These are phyloP conservation scores for Onychomys leucogaster DNA, from an alignment of 2,797 vertebrate species.

Conservation along the genomic window DNA sequence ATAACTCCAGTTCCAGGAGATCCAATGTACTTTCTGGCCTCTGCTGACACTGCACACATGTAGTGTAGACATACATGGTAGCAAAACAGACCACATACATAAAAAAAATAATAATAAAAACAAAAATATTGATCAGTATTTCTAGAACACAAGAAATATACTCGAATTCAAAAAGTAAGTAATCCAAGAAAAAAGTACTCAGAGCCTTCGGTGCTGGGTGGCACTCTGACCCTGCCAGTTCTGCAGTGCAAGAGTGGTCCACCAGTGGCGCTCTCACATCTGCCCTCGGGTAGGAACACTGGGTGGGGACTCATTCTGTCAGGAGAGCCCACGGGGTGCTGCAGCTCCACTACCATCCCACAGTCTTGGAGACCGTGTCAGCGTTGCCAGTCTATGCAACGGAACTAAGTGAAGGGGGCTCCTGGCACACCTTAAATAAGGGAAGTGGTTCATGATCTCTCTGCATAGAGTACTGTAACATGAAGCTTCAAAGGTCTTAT, in stretches of 20 bases:
- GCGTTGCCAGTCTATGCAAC: background rate
- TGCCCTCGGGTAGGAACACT: background rate
- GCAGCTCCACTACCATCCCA: background rate
- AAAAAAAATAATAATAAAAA: background rate
- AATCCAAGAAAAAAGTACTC: slow-evolving; percentile 40
- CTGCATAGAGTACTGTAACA: background rate
- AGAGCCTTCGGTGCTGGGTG: background rate
- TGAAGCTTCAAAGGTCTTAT: no score
- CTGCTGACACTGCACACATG: background rate
- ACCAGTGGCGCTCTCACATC: background rate
- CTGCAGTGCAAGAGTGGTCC: background rate
- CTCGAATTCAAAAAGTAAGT: slow-evolving; percentile 22
- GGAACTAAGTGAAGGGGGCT: background rate
- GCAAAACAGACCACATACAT: background rate
- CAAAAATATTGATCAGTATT: background rate
- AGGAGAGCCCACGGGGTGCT: background rate
- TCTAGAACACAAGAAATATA: background rate
- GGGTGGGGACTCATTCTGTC: no score
- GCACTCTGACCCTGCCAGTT: background rate
- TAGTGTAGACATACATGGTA: background rate
- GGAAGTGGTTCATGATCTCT: background rate
- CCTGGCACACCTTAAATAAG: background rate
- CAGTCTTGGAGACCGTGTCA: background rate
- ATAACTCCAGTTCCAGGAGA: background rate
- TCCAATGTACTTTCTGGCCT: background rate